Evolutionary conservation across 2,888 invertebrate species (phyloP).

Genomic region (Parnassius glacialis): DNA sequence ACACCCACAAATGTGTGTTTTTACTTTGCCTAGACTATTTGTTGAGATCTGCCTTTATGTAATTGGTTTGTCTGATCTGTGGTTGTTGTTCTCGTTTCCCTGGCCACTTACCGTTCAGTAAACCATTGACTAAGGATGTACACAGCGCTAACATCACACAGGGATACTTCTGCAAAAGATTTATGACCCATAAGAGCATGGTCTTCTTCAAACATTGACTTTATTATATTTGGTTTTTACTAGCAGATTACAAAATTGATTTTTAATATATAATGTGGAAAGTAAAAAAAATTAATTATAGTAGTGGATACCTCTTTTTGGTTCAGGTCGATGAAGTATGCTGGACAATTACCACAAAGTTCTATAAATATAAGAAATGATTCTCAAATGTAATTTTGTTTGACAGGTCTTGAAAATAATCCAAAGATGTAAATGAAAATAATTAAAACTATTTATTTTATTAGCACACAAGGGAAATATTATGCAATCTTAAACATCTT

Average conservation of each 20-base stretch:
- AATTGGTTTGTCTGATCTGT: slow-evolving; percentile 51
- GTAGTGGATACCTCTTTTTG: slow-evolving; percentile 79
- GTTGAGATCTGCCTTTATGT: slow-evolving; percentile 37
- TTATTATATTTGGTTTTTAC: slow-evolving; percentile 41
- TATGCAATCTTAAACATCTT: slow-evolving; percentile 38
- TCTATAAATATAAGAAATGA: slow-evolving; percentile 83
- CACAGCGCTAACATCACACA: slow-evolving; percentile 85
- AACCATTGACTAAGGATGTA: slow-evolving; percentile 83
- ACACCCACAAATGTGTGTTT: slow-evolving; percentile 55
- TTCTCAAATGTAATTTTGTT: slow-evolving; percentile 78
- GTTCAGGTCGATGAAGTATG: slow-evolving; percentile 82
- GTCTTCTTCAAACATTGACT: slow-evolving; percentile 60
- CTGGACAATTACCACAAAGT: slow-evolving; percentile 83
- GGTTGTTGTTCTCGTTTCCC: slow-evolving; percentile 62
- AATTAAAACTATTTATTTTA: neutral
- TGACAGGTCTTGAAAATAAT: slow-evolving; percentile 49
- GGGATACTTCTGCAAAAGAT: slow-evolving; percentile 90
- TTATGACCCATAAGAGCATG: slow-evolving; percentile 85
- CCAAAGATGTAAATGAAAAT: slow-evolving; percentile 54
- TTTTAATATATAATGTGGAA: slow-evolving; percentile 40
- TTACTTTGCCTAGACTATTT: slow-evolving; percentile 61
- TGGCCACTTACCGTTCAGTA: slow-evolving; percentile 84
- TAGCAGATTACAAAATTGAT: slow-evolving; percentile 38
- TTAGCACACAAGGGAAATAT: neutral
- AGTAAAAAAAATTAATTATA: slow-evolving; percentile 70